These are phyloP conservation scores for Plebejus melissa DNA, from an alignment of 2,888 invertebrate genomes.

Conservation along the genomic window DNA sequence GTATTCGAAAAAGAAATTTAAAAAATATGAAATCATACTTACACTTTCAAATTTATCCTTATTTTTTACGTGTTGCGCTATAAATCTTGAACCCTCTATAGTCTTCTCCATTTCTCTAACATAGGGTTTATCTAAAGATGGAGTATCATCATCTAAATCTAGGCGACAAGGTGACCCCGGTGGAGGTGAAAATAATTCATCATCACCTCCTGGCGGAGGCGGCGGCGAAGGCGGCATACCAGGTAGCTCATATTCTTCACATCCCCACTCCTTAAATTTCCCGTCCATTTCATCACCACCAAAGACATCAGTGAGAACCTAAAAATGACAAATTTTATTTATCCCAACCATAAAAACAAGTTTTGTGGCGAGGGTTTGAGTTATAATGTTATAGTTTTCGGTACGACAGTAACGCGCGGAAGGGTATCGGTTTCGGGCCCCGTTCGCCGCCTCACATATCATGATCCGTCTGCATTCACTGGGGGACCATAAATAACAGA, in stretches of 20 bases:
- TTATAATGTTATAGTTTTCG: slow-evolving; percentile 53
- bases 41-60: slow-evolving; percentile 96
- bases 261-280: slow-evolving; percentile 73
- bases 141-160: slow-evolving; percentile 82
- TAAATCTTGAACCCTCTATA: slow-evolving; percentile 94
- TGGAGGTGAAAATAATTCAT: slow-evolving; percentile 90
- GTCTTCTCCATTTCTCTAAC: slow-evolving; percentile 94
- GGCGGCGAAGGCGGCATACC: slow-evolving; percentile 85
- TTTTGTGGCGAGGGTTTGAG: slow-evolving; percentile 20
- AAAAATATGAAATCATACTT: slow-evolving; percentile 67
- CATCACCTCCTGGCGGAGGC: slow-evolving; percentile 88
- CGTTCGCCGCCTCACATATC: slow-evolving; percentile 69
- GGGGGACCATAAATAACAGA: slow-evolving; percentile 77
- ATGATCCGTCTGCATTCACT: slow-evolving; percentile 74
- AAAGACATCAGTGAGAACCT: slow-evolving; percentile 90
- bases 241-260: slow-evolving; percentile 87
- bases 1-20: background rate
- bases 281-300: slow-evolving; percentile 76
- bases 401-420: slow-evolving; percentile 69
- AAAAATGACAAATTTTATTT: slow-evolving; percentile 40
- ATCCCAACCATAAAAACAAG: slow-evolving; percentile 12
- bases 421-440: slow-evolving; percentile 64
- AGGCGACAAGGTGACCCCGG: slow-evolving; percentile 81
- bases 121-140: slow-evolving; percentile 89
- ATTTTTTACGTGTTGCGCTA: slow-evolving; percentile 96